Percentiles rank a stretch among this genome's conserved stretches.
These are phyloP conservation scores for Noctilio leporinus DNA, from an alignment of 2,113 vertebrate species.

Conservation along the genomic window DNA sequence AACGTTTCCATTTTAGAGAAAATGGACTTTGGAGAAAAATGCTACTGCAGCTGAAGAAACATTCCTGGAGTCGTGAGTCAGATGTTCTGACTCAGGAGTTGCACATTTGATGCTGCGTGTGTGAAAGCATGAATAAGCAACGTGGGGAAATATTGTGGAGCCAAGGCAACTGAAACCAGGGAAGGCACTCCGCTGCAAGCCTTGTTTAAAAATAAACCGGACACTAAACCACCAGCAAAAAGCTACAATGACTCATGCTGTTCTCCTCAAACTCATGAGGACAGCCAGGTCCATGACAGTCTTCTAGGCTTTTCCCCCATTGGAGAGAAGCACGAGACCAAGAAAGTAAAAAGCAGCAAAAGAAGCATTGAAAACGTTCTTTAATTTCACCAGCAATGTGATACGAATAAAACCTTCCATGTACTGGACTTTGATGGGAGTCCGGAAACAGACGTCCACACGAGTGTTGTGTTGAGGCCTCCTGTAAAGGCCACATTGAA, in stretches of 20 bases:
- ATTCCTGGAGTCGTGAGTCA: background rate
- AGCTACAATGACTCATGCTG: slow-evolving; percentile 76
- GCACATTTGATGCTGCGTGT: slow-evolving; percentile 55
- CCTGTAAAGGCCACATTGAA: background rate
- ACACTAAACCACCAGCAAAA: slow-evolving; percentile 73
- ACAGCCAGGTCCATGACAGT: slow-evolving; percentile 67
- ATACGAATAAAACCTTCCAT: background rate
- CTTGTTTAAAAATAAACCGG: slow-evolving; percentile 79
- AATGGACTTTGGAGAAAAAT: background rate
- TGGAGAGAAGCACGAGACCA: slow-evolving; percentile 22
- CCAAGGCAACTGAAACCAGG: slow-evolving; percentile 79
- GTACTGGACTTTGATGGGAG: background rate
- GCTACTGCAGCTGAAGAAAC: slow-evolving; percentile 13
- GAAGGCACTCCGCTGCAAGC: slow-evolving; percentile 69
- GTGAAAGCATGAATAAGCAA: slow-evolving; percentile 78
- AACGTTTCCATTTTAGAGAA: background rate
- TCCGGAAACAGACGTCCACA: background rate
- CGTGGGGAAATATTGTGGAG: slow-evolving; percentile 79
- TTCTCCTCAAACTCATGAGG: slow-evolving; percentile 58
- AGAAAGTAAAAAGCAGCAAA: background rate
- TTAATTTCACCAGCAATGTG: background rate
- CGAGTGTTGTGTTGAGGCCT: background rate
- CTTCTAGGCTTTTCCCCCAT: slow-evolving; percentile 57
- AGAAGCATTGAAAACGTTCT: background rate
- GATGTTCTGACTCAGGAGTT: slow-evolving; percentile 30